Evolutionary conservation across 1,140 invertebrate genomes (phyloP).

Genomic region (Nylanderia fulva): DNA sequence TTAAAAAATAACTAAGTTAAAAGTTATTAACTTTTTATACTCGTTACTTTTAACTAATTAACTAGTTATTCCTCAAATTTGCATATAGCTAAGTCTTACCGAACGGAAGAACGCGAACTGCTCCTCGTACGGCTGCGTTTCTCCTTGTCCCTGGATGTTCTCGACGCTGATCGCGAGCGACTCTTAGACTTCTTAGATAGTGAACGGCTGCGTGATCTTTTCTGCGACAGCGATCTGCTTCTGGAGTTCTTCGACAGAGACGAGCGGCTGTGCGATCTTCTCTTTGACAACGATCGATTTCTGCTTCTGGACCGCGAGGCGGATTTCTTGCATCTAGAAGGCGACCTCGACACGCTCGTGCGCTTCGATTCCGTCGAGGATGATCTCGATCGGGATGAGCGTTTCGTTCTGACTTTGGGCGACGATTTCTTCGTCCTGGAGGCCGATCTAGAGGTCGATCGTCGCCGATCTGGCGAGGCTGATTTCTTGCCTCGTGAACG

Average conservation of each 20-base stretch:
- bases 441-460: slow-evolving; percentile 43
- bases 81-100: slow-evolving; percentile 76
- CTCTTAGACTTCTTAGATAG: slow-evolving; percentile 76
- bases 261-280: slow-evolving; percentile 74
- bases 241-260: slow-evolving; percentile 75
- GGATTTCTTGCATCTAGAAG: slow-evolving; percentile 74
- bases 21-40: too few relatives aligned
- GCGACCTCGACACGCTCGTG: slow-evolving; percentile 73
- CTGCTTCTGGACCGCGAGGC: slow-evolving; percentile 74
- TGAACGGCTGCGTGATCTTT: slow-evolving; percentile 72
- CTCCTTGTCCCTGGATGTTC: slow-evolving; percentile 78
- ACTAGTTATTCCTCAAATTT: too few relatives aligned
- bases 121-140: slow-evolving; percentile 79
- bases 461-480: slow-evolving; percentile 47
- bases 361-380: slow-evolving; percentile 67
- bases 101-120: slow-evolving; percentile 80
- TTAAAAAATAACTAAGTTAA: too few relatives aligned
- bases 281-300: slow-evolving; percentile 73
- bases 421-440: slow-evolving; percentile 62
- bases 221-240: slow-evolving; percentile 72
- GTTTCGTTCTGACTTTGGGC: slow-evolving; percentile 17
- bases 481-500: slow-evolving; percentile 68
- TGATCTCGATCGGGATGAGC: slow-evolving; percentile 69
- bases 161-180: slow-evolving; percentile 79
- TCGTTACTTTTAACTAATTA: too few relatives aligned